Conservation (phyloP, 2,113 vertebrate species). For the Podiceps cristatus region DNA sequence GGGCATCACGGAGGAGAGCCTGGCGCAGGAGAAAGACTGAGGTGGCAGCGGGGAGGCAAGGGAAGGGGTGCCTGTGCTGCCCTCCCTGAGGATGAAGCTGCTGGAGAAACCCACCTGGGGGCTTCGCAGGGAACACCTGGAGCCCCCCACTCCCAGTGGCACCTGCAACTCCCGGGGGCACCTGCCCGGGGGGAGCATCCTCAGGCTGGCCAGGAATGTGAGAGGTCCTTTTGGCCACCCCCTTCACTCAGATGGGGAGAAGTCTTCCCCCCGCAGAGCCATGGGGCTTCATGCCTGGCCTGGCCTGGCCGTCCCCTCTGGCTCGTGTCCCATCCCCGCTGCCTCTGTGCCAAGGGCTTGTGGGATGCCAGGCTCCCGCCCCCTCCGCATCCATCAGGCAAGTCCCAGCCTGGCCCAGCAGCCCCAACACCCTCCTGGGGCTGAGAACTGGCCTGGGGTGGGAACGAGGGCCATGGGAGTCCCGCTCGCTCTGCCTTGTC, state of each 20-base stretch:
- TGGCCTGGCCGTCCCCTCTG: neutral
- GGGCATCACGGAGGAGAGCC: slow-evolving; percentile 89
- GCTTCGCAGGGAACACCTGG: neutral
- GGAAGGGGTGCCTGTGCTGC: neutral
- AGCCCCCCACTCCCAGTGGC: neutral
- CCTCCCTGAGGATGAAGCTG: neutral
- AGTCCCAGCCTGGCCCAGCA: neutral
- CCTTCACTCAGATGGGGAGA: neutral
- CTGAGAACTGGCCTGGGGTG: neutral
- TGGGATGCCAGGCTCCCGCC: neutral
- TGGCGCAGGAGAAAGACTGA: slow-evolving; percentile 79
- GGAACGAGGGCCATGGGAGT: neutral
- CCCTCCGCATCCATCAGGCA: fast-evolving
- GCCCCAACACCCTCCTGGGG: neutral
- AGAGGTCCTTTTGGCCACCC: neutral
- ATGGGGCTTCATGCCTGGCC: neutral
- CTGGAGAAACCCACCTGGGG: neutral
- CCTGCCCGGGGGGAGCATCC: neutral
- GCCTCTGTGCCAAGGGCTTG: neutral
- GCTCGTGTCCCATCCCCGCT: neutral
- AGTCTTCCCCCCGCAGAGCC: neutral
- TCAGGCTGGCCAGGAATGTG: neutral
- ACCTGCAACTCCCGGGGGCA: neutral
- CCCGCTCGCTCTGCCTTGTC: neutral
- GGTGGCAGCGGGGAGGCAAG: neutral